Conservation (phyloP, 2,888 invertebrate genomes). For the Caenorhabditis angaria region DNA sequence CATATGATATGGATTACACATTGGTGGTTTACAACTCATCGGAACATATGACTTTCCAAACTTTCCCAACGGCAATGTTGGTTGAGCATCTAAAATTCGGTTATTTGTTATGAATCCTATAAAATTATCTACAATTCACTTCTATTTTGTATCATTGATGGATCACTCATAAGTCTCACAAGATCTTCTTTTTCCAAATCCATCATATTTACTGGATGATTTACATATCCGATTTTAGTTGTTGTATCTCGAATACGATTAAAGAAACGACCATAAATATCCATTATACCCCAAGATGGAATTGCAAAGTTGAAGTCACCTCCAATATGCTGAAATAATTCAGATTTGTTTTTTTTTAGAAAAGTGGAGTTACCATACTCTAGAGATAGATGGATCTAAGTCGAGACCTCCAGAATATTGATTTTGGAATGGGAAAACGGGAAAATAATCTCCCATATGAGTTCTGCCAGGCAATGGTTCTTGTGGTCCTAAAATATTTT, state of each 20-base stretch:
- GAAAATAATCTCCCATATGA: constrained; percentile 62
- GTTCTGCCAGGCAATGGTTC: constrained; percentile 64
- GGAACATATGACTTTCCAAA: constrained; percentile 55
- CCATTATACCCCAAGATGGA: constrained; percentile 64
- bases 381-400: constrained; percentile 64
- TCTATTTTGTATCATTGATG: constrained; percentile 55
- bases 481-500: constrained; percentile 64
- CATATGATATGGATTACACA: constrained; percentile 60
- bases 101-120: not conserved
- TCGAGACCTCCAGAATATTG: constrained; percentile 63
- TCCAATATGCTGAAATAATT: constrained; percentile 60
- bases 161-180: constrained; percentile 57
- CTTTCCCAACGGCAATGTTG: constrained; percentile 57
- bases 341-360: too few species aligned
- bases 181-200: constrained; percentile 62
- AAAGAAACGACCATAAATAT: constrained; percentile 62
- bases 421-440: constrained; percentile 62
- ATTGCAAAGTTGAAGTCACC: constrained; percentile 66
- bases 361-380: constrained; percentile 33
- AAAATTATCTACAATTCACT: constrained; percentile 22
- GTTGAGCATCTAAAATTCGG: constrained; percentile 36
- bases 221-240: constrained; percentile 63
- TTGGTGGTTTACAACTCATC: constrained; percentile 56
- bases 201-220: constrained; percentile 66
- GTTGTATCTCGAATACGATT: constrained; percentile 57